phyloP scores from a whole-genome alignment of 92 coral and sea anemone species.

The Blastomussa wellsi region DNA sequence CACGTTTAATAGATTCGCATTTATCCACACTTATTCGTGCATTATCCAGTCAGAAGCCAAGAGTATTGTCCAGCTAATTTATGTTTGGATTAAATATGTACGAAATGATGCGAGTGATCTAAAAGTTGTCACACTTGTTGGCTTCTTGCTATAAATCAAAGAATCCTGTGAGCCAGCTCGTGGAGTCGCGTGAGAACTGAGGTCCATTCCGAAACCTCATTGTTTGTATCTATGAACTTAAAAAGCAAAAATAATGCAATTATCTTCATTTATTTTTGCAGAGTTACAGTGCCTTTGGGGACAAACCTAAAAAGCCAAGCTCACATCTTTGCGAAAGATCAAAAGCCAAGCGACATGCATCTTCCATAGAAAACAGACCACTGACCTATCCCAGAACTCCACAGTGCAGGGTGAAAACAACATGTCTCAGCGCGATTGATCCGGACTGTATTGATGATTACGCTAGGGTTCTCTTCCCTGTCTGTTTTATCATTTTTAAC shows the following conservation, averaged over 20 bases:
- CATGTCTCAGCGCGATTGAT: conserved; percentile 51
- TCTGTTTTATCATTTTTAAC: conserved; percentile 73
- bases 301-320: conserved; percentile 29
- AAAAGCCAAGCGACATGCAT: conserved; percentile 41
- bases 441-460: conserved; percentile 85
- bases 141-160: too few relatives aligned
- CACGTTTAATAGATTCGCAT: too few relatives aligned
- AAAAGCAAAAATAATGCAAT: neutral
- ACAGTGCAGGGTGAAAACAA: conserved; percentile 28
- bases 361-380: conserved; percentile 31
- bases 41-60: too few relatives aligned
- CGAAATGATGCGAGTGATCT: too few relatives aligned
- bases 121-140: too few relatives aligned
- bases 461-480: conserved; percentile 84
- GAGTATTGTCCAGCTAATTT: too few relatives aligned
- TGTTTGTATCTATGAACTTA: neutral
- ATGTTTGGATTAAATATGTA: too few relatives aligned
- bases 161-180: too few relatives aligned
- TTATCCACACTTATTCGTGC: too few relatives aligned
- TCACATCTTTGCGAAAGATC: conserved; percentile 54
- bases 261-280: neutral
- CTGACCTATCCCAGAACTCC: conserved; percentile 52
- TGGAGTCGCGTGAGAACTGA: too few relatives aligned
- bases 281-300: conserved; percentile 38
- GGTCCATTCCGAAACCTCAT: too few relatives aligned